Conservation (phyloP, 2,797 vertebrate species). For the Podarcis siculus region DNA sequence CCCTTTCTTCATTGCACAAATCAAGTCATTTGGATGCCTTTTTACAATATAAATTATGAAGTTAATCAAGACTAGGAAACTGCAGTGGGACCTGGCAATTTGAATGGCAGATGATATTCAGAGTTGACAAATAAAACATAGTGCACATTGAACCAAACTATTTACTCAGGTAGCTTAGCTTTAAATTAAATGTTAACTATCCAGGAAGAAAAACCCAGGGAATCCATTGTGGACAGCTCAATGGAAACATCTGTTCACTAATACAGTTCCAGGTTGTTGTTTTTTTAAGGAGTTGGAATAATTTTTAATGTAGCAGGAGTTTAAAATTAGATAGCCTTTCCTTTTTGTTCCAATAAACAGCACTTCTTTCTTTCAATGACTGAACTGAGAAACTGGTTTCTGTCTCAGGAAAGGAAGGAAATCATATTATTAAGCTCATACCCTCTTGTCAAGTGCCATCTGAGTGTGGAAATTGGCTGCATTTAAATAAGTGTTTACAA, state of each 20-base stretch:
- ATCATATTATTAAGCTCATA: neutral
- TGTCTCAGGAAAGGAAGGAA: neutral
- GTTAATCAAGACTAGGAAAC: conserved; percentile 20
- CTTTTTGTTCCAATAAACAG: neutral
- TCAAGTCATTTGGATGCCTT: conserved; percentile 9
- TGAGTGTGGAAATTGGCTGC: neutral
- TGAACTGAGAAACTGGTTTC: neutral
- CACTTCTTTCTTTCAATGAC: neutral
- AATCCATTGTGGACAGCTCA: neutral
- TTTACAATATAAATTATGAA: conserved; percentile 19
- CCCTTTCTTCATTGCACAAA: conserved; percentile 43
- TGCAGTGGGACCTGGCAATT: too few species aligned
- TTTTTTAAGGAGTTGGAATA: neutral
- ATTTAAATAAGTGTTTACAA: conserved; percentile 26
- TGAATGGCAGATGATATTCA: conserved; percentile 16
- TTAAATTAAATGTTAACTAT: neutral
- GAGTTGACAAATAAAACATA: neutral
- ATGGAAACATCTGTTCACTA: neutral
- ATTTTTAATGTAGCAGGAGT: neutral
- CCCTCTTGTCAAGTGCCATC: neutral
- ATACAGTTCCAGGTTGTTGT: too few species aligned
- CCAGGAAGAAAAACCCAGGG: neutral
- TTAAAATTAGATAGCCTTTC: neutral
- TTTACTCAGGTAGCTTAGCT: neutral
- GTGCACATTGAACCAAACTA: neutral